Evolutionary conservation across 2,797 vertebrate genomes (phyloP).

Genomic region (Sebastiscus tertius): DNA sequence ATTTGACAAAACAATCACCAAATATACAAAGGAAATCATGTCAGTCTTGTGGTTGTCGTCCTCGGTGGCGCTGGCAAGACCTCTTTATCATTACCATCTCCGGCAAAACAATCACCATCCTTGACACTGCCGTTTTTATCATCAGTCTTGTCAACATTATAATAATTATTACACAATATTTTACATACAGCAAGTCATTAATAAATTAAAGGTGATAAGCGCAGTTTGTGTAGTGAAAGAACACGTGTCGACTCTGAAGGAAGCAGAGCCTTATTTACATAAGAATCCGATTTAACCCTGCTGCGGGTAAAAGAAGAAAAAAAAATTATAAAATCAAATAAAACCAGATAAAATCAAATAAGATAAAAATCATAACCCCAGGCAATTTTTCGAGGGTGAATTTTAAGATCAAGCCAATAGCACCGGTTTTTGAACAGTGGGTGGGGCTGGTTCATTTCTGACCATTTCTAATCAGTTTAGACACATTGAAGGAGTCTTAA

Average conservation of each 20-base stretch:
- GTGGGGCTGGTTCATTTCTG: conserved; percentile 56
- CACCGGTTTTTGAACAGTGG: conserved; percentile 61
- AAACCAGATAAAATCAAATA: conserved; percentile 28
- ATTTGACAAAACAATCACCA: conserved; percentile 99
- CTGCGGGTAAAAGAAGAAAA: conserved; percentile 44
- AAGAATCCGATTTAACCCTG: conserved; percentile 66
- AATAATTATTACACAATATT: conserved; percentile 86
- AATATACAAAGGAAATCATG: conserved; percentile 98
- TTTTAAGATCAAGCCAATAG: conserved; percentile 77
- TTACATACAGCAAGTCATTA: conserved; percentile 90
- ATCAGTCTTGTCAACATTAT: conserved; percentile 70
- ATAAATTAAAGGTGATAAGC: conserved; percentile 86
- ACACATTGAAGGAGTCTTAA: conserved; percentile 42
- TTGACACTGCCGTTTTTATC: conserved; percentile 62
- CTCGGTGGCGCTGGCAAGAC: conserved; percentile 67
- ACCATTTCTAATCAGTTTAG: conserved; percentile 50
- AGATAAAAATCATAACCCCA: conserved; percentile 39
- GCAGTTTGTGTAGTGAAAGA: conserved; percentile 78
- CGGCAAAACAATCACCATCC: conserved; percentile 63
- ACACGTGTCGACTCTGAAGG: conserved; percentile 65
- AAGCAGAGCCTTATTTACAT: conserved; percentile 77
- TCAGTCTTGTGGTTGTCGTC: conserved; percentile 76
- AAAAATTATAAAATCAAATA: conserved; percentile 29
- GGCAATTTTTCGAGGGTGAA: conserved; percentile 45
- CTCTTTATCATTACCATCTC: conserved; percentile 57